Evolutionary conservation across 2,888 invertebrate species (phyloP).

Genomic region (Allygus modestus): DNA sequence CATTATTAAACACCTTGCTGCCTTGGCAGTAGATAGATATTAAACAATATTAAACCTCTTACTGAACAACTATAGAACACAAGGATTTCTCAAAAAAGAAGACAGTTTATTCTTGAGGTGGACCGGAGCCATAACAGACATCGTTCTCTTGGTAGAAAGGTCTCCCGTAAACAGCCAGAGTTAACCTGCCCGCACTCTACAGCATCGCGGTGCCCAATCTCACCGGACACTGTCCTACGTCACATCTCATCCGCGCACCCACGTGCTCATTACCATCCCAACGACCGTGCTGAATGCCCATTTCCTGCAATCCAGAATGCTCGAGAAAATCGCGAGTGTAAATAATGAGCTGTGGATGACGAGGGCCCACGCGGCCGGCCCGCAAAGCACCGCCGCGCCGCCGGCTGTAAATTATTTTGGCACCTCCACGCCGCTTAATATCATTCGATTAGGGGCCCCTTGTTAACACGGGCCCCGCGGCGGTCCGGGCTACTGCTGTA

Average conservation of each 20-base stretch:
- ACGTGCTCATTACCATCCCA: constrained; percentile 26
- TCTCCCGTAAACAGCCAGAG: no score
- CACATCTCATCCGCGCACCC: background rate
- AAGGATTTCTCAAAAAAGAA: no score
- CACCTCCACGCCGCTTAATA: constrained; percentile 58
- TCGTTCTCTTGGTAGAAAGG: no score
- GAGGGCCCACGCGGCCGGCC: constrained; percentile 41
- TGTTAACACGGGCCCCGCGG: constrained; percentile 37
- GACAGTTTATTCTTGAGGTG: no score
- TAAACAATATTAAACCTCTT: no score
- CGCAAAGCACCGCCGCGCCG: background rate
- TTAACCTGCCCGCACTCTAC: no score
- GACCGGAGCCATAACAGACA: no score
- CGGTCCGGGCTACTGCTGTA: constrained; percentile 24
- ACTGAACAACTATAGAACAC: no score
- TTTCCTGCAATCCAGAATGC: constrained; percentile 54
- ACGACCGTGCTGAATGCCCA: constrained; percentile 45
- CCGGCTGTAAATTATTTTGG: constrained; percentile 59
- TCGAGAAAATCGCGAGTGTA: constrained; percentile 49
- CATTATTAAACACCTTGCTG: no score
- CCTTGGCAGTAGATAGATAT: no score
- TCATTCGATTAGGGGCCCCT: constrained; percentile 57
- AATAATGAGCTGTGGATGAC: constrained; percentile 38
- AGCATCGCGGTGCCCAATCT: no score
- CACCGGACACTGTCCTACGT: no score